phyloP scores from a whole-genome alignment of 1,140 invertebrate genomes.

The Aphelenchoides avenae region DNA sequence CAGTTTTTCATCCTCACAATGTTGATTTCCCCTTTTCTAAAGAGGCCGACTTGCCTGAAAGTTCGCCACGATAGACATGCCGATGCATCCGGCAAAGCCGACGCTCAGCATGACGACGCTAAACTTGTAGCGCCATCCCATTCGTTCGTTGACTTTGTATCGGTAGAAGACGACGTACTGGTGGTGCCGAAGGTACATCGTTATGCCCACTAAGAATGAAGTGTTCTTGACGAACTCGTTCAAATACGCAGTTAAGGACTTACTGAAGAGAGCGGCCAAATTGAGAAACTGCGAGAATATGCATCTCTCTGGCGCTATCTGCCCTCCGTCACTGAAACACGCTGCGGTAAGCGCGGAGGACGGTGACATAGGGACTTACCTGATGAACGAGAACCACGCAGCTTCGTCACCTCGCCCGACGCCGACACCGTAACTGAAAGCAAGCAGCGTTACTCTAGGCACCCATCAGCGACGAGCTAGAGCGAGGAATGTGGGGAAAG shows the following conservation, averaged over 20 bases:
- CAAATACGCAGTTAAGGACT: background rate
- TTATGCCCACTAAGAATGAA: too few species aligned
- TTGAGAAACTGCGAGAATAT: constrained; percentile 7
- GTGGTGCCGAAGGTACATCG: too few species aligned
- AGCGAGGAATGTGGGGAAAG: too few species aligned
- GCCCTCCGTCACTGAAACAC: constrained; percentile 12
- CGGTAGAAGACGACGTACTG: too few species aligned
- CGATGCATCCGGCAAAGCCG: background rate
- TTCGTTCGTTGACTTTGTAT: too few species aligned
- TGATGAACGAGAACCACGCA: constrained; percentile 12
- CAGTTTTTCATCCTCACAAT: too few species aligned
- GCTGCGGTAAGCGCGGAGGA: background rate
- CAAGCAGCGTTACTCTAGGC: too few species aligned
- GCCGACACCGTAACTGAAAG: constrained; percentile 3
- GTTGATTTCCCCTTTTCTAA: too few species aligned
- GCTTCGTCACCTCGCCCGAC: constrained; percentile 6
- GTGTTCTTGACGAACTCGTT: too few species aligned
- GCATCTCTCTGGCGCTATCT: constrained; percentile 7
- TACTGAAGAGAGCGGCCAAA: constrained; percentile 18
- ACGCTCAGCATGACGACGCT: constrained; percentile 5
- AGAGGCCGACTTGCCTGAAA: constrained; percentile 9
- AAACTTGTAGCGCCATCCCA: too few species aligned
- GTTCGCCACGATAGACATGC: constrained; percentile 12
- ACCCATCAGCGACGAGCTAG: too few species aligned
- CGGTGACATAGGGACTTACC: constrained; percentile 4